Conservation (phyloP, 2,888 invertebrate genomes). For the Coelinius sp. region DNA sequence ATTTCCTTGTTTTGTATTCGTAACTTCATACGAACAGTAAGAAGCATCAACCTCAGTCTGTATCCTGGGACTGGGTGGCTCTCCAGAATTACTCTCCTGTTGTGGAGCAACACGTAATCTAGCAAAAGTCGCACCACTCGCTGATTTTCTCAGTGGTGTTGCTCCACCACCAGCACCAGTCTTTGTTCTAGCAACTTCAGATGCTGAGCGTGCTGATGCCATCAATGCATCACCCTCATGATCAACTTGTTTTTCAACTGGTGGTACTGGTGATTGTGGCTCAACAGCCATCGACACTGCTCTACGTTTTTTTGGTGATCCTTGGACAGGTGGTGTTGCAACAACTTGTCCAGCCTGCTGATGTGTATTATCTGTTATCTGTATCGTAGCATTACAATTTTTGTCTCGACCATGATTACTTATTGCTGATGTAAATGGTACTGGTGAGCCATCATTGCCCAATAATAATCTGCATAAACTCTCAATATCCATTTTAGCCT, state of each 20-base stretch:
- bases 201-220: conserved; percentile 74
- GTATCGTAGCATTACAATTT: conserved; percentile 79
- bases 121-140: conserved; percentile 79
- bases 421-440: conserved; percentile 63
- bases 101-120: conserved; percentile 79
- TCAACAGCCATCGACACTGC: conserved; percentile 72
- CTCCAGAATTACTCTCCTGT: conserved; percentile 68
- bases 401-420: conserved; percentile 73
- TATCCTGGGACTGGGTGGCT: conserved; percentile 74
- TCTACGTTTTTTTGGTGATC: conserved; percentile 71
- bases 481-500: conserved; percentile 75
- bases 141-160: conserved; percentile 64
- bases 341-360: conserved; percentile 60
- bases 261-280: conserved; percentile 59
- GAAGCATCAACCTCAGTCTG: conserved; percentile 76
- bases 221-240: conserved; percentile 77
- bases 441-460: conserved; percentile 62
- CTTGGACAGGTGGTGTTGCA: conserved; percentile 59
- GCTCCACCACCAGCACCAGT: conserved; percentile 55
- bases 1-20: conserved; percentile 67
- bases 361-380: conserved; percentile 67
- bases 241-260: conserved; percentile 72
- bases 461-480: conserved; percentile 72
- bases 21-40: conserved; percentile 70
- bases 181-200: conserved; percentile 65